Evolutionary conservation across 1,140 invertebrate species (phyloP).

Genomic region (Conus betulinus): DNA sequence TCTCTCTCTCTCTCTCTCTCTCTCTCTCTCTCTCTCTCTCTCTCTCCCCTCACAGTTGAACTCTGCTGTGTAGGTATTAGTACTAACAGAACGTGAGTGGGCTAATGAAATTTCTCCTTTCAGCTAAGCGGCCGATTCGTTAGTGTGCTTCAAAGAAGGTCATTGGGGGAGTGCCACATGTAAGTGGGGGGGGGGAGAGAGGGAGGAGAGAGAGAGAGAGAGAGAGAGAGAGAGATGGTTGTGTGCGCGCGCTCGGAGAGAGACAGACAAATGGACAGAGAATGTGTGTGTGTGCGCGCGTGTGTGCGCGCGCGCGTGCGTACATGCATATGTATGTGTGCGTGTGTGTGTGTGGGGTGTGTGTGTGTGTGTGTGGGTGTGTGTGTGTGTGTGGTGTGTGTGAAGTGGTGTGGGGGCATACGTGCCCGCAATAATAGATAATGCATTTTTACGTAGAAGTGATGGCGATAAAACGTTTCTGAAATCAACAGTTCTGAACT

Average conservation of each 20-base stretch:
- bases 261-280: too few species aligned
- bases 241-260: too few species aligned
- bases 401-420: too few species aligned
- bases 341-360: too few species aligned
- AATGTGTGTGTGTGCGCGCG: not conserved
- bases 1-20: constrained; percentile 34
- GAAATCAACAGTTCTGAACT: too few species aligned
- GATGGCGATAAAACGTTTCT: too few species aligned
- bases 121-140: too few species aligned
- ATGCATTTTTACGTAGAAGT: too few species aligned
- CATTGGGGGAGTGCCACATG: not conserved
- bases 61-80: not conserved
- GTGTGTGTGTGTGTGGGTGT: too few species aligned
- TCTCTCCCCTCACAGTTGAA: not conserved
- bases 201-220: not conserved
- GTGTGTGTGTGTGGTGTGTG: too few species aligned
- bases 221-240: not conserved
- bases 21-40: constrained; percentile 31
- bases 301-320: not conserved
- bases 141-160: not conserved
- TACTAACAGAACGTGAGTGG: not conserved
- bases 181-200: not conserved
- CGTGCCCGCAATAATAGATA: too few species aligned
- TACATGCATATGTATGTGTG: not conserved
- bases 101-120: not conserved